A percentile compares a stretch with the other conserved stretches of the same genome.
phyloP scores from a whole-genome alignment of 2,113 vertebrate genomes.

The Trogon surrucura region DNA sequence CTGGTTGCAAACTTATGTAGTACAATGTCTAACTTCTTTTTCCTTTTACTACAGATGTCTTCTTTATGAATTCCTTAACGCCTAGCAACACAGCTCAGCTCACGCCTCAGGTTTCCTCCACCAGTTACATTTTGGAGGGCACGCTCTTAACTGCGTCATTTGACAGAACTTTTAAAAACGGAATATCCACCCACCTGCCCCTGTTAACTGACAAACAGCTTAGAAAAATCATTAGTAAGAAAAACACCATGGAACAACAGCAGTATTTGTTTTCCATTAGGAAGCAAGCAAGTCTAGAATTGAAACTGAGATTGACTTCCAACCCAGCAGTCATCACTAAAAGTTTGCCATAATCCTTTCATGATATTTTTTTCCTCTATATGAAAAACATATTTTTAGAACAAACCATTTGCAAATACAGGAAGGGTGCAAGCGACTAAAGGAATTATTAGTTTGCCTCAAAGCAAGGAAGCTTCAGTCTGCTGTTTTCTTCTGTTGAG shows the following conservation, averaged over 20 bases:
- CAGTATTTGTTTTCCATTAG: background rate
- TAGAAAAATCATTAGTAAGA: background rate
- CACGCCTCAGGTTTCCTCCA: background rate
- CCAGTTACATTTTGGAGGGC: background rate
- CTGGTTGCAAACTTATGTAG: background rate
- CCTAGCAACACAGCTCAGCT: background rate
- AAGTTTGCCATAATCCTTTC: constrained; percentile 39
- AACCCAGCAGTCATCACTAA: constrained; percentile 43
- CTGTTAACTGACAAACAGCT: background rate
- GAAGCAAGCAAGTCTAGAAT: background rate
- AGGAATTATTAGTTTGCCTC: background rate
- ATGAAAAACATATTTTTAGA: background rate
- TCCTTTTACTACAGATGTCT: background rate
- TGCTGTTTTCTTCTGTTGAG: background rate
- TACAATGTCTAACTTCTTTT: background rate
- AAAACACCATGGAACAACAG: background rate
- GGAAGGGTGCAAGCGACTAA: background rate
- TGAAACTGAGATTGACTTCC: constrained; percentile 55
- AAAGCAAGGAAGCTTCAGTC: background rate
- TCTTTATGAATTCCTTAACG: background rate
- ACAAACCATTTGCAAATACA: background rate
- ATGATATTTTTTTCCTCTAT: background rate
- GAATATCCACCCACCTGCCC: background rate
- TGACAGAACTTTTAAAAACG: background rate
- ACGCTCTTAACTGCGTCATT: background rate